Percentiles rank a stretch among this genome's conserved stretches.
Evolutionary conservation across 2,113 vertebrate species (phyloP).

Genomic region (Rhagologus leucostigma): DNA sequence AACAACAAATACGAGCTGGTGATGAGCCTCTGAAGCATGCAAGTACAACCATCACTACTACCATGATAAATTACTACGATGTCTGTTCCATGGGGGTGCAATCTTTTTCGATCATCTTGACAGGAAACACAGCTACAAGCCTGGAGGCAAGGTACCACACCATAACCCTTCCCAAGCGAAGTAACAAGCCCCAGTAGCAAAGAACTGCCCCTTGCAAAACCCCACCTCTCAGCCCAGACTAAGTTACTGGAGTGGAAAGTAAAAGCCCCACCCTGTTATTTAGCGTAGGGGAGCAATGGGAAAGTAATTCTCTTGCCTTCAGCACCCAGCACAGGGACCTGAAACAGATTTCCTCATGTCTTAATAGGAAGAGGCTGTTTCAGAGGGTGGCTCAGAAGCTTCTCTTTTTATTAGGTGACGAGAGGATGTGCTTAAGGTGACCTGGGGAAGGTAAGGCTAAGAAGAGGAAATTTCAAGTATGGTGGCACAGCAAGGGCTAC

Average conservation of each 20-base stretch:
- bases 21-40: background rate
- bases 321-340: fast-evolving
- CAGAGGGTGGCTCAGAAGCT: background rate
- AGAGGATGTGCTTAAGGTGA: background rate
- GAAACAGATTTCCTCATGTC: background rate
- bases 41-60: background rate
- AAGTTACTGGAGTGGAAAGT: background rate
- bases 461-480: background rate
- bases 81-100: fast-evolving
- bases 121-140: fast-evolving
- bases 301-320: background rate
- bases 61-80: fast-evolving
- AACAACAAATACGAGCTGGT: background rate
- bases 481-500: background rate
- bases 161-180: background rate
- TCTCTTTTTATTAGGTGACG: background rate
- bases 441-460: background rate
- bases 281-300: background rate
- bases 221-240: background rate
- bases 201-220: background rate
- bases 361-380: background rate
- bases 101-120: background rate
- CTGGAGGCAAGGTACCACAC: background rate
- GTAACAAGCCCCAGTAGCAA: background rate
- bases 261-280: background rate